Evolutionary conservation across 92 coral and sea anemone genomes (phyloP), one percentile per base, ranked within the genome.

Genomic region (Blastomussa wellsi): DNA sequence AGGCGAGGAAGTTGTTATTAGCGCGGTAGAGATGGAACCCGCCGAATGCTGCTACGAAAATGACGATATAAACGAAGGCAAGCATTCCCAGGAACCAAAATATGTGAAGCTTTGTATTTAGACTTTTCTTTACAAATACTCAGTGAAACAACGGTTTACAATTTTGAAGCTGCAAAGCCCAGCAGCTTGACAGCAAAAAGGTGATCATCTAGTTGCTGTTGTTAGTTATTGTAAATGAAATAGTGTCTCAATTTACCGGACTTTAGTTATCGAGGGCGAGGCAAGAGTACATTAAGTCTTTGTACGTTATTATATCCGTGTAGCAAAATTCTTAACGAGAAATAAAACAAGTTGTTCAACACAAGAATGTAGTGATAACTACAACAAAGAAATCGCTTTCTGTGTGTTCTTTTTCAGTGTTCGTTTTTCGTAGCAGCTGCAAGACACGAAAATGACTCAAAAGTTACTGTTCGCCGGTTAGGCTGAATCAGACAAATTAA

Each of bases 1-100:
- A 10, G 53, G 87, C 17, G 82, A 84, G 42, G 82, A 84, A 17
- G 65, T 78, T 47, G 82, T 77, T 44, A 76, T 76, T 9, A 72
- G 75, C 64, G 37, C 66, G 7, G 80, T 42, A n/a, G 82, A 84
- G 22, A 28, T 62, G 26, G 82, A 60, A 6, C 24, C 41, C 32
- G 38, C 55, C 8, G 85, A 68, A 69, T 26, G 37, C 36, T 12
- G 67, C 62, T 24, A 32, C 26, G 69, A 52, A 71, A 36, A 52
- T 5, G 52, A 6, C 15, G 77, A 69, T 24, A 33, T 62, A 35
- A 17, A 64, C 33, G 67, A 49, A 19, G 77, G 36, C 6, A 55
- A 70, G 59, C 57, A 15, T 1, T 51, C 85, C 35, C 31, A 65
- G 5, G 59, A 69, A 19, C 20, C 59, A 32, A 52, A 81, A 69